Percentiles rank a stretch among this genome's conserved stretches.
phyloP scores from a whole-genome alignment of 2,888 invertebrate species.

The Hirtodrosophila cameraria region DNA sequence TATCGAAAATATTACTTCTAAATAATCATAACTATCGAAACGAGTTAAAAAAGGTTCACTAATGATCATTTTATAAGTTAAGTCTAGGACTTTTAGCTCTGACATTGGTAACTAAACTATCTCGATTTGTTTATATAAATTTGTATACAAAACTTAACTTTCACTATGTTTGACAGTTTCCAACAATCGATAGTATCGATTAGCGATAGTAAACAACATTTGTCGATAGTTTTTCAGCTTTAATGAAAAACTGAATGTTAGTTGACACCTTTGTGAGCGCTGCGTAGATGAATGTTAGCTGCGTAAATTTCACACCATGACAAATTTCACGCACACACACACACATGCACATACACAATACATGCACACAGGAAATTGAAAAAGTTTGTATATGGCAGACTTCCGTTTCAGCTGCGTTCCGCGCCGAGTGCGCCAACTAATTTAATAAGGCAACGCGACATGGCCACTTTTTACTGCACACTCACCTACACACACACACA shows the following conservation, averaged over 20 bases:
- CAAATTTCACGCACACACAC: slow-evolving; percentile 32
- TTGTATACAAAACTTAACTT: no score
- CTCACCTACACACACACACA: slow-evolving; percentile 15
- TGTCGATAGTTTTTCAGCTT: no score
- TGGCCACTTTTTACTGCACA: slow-evolving; percentile 61
- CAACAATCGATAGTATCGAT: no score
- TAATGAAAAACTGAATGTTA: slow-evolving; percentile 5
- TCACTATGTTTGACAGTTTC: no score
- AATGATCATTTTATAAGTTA: no score
- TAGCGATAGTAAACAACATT: no score
- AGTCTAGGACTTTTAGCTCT: no score
- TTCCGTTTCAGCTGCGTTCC: slow-evolving; percentile 62
- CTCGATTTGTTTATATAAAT: no score
- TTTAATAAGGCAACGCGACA: slow-evolving; percentile 72
- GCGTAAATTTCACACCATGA: slow-evolving; percentile 35
- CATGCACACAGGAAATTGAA: slow-evolving; percentile 68
- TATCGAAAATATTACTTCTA: no score
- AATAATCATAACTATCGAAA: no score
- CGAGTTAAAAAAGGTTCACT: no score
- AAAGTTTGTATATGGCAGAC: slow-evolving; percentile 71
- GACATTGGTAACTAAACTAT: no score
- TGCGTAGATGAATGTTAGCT: slow-evolving; percentile 35
- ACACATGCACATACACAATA: slow-evolving; percentile 20
- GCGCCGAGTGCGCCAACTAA: slow-evolving; percentile 70
- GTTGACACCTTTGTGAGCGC: slow-evolving; percentile 44